phyloP scores from a whole-genome alignment of 2,797 vertebrate genomes.

The Alca torda region DNA sequence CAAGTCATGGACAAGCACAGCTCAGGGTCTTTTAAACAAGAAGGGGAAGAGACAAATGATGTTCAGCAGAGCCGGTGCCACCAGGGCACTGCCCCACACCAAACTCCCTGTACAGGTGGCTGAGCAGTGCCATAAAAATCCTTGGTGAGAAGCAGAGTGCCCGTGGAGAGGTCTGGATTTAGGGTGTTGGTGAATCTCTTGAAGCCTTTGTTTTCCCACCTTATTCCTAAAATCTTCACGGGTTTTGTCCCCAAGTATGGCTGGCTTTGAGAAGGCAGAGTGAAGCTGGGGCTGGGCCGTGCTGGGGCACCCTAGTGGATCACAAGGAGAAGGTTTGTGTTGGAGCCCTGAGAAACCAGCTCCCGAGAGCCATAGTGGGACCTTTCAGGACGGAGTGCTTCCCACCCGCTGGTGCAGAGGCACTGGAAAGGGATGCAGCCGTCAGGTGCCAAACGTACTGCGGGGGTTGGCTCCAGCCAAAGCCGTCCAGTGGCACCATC shows the following conservation, averaged over 20 bases:
- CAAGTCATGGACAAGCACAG: neutral
- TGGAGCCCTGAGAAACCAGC: neutral
- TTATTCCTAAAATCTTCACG: neutral
- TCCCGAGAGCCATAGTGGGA: neutral
- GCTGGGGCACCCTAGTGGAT: neutral
- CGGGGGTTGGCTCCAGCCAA: neutral
- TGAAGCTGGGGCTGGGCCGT: accelerated
- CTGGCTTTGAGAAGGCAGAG: neutral
- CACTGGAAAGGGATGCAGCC: accelerated
- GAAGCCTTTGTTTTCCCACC: neutral
- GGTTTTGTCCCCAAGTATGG: neutral
- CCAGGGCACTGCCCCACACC: neutral
- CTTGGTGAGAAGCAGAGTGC: neutral
- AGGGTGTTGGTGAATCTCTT: neutral
- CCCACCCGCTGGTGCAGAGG: neutral
- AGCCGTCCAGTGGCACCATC: neutral
- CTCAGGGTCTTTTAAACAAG: neutral
- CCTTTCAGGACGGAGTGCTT: neutral
- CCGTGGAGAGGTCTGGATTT: neutral
- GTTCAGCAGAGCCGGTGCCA: neutral
- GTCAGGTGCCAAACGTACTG: accelerated
- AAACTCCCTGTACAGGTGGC: neutral
- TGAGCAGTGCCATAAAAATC: neutral
- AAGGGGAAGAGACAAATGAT: neutral
- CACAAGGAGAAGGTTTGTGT: accelerated